phyloP scores from a whole-genome alignment of 2,888 invertebrate species.

The Lithophane ornitopus region DNA sequence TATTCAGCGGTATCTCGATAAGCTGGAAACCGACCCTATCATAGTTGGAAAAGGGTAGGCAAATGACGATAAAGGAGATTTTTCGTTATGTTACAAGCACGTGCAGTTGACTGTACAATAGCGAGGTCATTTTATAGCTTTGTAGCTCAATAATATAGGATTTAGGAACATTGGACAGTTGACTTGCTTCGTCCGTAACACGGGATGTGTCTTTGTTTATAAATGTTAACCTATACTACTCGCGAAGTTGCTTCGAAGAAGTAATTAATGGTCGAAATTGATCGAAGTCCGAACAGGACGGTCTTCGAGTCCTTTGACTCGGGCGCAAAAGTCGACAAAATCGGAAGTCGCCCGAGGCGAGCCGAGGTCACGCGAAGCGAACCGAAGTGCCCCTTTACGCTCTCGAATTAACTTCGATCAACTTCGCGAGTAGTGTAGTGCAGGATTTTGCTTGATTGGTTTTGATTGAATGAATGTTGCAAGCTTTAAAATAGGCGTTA shows the following conservation, averaged over 20 bases:
- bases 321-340: no score
- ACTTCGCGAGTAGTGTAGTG: no score
- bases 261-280: no score
- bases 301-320: no score
- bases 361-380: no score
- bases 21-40: not conserved
- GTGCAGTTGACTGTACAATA: constrained; percentile 27
- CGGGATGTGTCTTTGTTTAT: constrained; percentile 21
- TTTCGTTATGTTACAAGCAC: not conserved
- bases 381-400: no score
- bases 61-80: not conserved
- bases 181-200: constrained; percentile 35
- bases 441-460: constrained; percentile 11
- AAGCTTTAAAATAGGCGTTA: not conserved
- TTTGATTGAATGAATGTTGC: not conserved
- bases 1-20: not conserved
- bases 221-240: not conserved
- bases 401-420: no score
- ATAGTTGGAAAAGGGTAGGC: not conserved
- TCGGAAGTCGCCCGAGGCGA: no score
- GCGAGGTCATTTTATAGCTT: constrained; percentile 52
- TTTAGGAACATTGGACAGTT: constrained; percentile 32
- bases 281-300: no score
- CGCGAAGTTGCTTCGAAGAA: no score
- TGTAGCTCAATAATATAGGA: constrained; percentile 58